Evolutionary conservation across 2,113 vertebrate genomes (phyloP), one percentile per base, ranked within the genome.

Genomic region (Limanda limanda): DNA sequence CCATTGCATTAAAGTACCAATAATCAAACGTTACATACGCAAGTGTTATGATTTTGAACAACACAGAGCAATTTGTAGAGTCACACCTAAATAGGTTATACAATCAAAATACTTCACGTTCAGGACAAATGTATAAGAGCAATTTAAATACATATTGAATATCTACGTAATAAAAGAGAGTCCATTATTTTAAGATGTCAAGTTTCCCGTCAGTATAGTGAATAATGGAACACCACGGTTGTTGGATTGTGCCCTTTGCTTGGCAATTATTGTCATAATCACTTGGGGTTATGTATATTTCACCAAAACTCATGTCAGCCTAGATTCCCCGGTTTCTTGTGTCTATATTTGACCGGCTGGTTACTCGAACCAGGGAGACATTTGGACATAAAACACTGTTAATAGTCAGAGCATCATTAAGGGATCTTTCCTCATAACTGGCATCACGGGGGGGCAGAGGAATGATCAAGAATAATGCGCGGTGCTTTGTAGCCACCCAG

Each of bases 401-500:
- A 97, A 97, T 94, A 93, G 95, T 95, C 93, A 94, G 95, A 96
- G 95, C 94, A 95, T 96, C 97, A 97, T 98, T 97, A 98, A 96
- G 95, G 94, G 95, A 96, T 95, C 95, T 95, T 95, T 97, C 95
- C 95, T 97, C 96, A 96, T 97, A 97, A 97, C 96, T 94, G 94
- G 93, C 96, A 85, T 96, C 92, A 93, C 93, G 94, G 96, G 97
- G 97, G 95, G 94, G 96, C 94, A 95, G 93, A 95, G 96, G 97
- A 96, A 96, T 96, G 96, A 98, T 98, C 96, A 96, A 96, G 96
- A 97, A 97, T 96, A 97, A 97, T 96, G 95, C 92, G 92, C 93
- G 88, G 93, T 94, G 95, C 97, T 97, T 96, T 96, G 94, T 94
- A 95, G 96, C 91, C 93, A 87, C 95, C 86, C 95, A 96, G 97